Conservation (phyloP, 2,888 invertebrate species). For the Drosophila neonasuta region DNA sequence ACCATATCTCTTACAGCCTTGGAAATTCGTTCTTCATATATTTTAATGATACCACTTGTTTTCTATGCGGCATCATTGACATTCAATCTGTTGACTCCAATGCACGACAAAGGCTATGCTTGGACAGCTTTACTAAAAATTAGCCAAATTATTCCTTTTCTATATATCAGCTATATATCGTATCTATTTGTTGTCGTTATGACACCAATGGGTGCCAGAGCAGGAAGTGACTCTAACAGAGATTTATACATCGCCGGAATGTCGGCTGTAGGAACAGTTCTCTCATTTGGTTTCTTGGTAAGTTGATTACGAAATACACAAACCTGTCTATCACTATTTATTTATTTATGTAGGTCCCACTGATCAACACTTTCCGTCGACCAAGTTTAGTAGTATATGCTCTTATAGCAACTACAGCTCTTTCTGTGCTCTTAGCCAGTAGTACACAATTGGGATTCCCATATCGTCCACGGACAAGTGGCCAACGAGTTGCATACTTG, state of each 20-base stretch:
- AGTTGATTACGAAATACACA: conserved; percentile 5
- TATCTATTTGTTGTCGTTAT: conserved; percentile 83
- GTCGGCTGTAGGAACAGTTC: conserved; percentile 70
- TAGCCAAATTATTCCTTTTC: conserved; percentile 81
- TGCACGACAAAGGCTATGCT: conserved; percentile 63
- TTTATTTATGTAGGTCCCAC: conserved; percentile 33
- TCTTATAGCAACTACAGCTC: conserved; percentile 28
- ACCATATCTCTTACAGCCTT: conserved; percentile 56
- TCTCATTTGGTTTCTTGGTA: conserved; percentile 80
- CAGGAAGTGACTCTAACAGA: conserved; percentile 81
- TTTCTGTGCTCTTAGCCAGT: conserved; percentile 45
- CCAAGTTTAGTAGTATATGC: conserved; percentile 38
- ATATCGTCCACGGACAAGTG: conserved; percentile 82
- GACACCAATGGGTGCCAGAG: conserved; percentile 85
- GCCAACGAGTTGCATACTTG: conserved; percentile 83
- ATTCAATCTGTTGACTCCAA: conserved; percentile 70
- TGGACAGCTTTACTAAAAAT: conserved; percentile 76
- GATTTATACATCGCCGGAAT: conserved; percentile 84
- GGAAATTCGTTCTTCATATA: conserved; percentile 74
- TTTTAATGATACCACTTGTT: conserved; percentile 70
- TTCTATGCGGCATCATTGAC: conserved; percentile 70
- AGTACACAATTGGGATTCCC: conserved; percentile 84
- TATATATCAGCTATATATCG: conserved; percentile 82
- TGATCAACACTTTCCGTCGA: conserved; percentile 50
- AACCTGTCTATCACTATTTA: neutral